phyloP scores from a whole-genome alignment of 2,888 invertebrate genomes.

The Lymantria dispar region DNA sequence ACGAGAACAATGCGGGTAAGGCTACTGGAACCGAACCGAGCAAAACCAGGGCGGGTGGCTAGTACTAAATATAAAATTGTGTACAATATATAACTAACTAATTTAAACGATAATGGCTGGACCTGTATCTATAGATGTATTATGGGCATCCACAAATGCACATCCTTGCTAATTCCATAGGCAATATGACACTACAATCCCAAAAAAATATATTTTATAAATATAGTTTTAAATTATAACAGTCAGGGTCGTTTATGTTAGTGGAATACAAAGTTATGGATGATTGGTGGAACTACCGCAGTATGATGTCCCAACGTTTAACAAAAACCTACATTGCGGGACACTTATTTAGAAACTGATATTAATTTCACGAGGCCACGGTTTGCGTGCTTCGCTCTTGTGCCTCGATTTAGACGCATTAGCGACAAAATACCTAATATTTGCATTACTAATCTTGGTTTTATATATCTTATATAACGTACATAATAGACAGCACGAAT shows the following conservation, averaged over 20 bases:
- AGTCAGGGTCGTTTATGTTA: conserved; percentile 16
- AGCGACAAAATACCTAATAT: conserved; percentile 24
- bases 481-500: neutral
- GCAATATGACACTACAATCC: too few relatives aligned
- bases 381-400: conserved; percentile 59
- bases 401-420: conserved; percentile 34
- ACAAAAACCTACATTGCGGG: conserved; percentile 59
- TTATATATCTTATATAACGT: neutral
- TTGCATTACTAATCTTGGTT: conserved; percentile 3
- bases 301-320: conserved; percentile 34
- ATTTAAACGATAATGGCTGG: too few relatives aligned
- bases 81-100: too few relatives aligned
- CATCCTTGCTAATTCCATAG: too few relatives aligned
- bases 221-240: conserved; percentile 18
- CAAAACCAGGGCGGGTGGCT: too few relatives aligned
- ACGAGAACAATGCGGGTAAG: too few relatives aligned
- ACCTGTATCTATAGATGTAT: too few relatives aligned
- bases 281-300: conserved; percentile 23
- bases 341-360: conserved; percentile 72
- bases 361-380: conserved; percentile 68
- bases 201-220: conserved; percentile 13
- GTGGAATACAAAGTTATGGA: conserved; percentile 19
- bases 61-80: too few relatives aligned
- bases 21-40: too few relatives aligned
- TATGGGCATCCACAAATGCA: too few relatives aligned